Base-by-base conservation (phyloP, 2,888 invertebrate genomes). In the Torymus tubicola region DNA sequence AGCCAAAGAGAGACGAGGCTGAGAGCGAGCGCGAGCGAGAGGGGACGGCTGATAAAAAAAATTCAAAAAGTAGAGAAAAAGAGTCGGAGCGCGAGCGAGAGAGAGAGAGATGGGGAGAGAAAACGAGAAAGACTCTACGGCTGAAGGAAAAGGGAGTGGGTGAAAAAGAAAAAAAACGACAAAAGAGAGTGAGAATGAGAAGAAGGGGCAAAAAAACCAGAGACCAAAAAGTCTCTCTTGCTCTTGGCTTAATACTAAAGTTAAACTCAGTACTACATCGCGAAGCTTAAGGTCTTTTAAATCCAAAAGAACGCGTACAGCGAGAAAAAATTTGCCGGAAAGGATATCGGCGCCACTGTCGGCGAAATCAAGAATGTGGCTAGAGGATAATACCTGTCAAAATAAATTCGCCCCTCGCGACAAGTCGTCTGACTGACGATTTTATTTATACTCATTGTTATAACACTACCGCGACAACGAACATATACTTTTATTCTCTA, bases 71-170 rank as follows among this genome's bases (percentile, higher is more conserved):
- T 2, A 3, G 24, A 24, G 24, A 24, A 24, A 24, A 24, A 2
- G 24, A 24, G 24, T 2, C 2, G 3, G 24, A 24, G 2, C 3
- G 3, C 24, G 24, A 3, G 2, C 3, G 3, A 24, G 3, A 3
- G 24, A 67, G 12, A 65, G 24, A 18, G 24, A 11, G 2, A 3
- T 24, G 24, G 24, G 24, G n/a, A 67, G 67, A 50, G 52, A 65
- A 50, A 50, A 16, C 8, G 52, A 65, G 52, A 16, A 50, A 65
- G 52, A 65, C 0, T 16, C 64, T 11, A 13, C 18, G 87, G 87
- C 87, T 87, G 50, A 65, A 65, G 65, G 52, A 52, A 42, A 2
- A 18, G 12, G 52, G 31, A 67, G 52, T 52, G 52, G 13, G 5
- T 10, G 52, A 50, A 67, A 68, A 68, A 14, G 53, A 24, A 21